phyloP scores from a whole-genome alignment of 2,113 vertebrate genomes.

The Lycocorax pyrrhopterus region DNA sequence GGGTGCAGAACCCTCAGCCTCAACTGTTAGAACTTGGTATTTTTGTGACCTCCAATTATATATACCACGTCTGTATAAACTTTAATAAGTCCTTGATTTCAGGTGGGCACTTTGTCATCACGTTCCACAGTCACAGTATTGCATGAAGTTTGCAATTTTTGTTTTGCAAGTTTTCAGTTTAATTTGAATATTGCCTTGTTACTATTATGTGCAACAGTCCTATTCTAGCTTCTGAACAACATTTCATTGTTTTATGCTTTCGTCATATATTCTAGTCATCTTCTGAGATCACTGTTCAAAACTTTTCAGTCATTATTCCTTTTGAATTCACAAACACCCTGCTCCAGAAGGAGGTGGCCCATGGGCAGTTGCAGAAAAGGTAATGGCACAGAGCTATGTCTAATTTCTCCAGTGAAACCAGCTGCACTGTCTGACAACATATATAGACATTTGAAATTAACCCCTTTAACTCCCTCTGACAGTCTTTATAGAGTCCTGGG shows the following conservation, averaged over 20 bases:
- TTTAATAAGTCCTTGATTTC: not conserved
- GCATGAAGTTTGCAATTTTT: not conserved
- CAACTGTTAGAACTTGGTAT: not conserved
- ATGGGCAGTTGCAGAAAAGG: not conserved
- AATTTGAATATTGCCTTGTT: not conserved
- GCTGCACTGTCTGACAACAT: not conserved
- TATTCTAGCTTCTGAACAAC: not conserved
- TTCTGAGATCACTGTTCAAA: not conserved
- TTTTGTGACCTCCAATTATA: not conserved
- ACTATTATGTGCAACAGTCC: not conserved
- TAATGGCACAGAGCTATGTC: not conserved
- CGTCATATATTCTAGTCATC: not conserved
- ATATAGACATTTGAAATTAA: not conserved
- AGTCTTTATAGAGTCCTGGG: not conserved
- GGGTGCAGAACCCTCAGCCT: not conserved
- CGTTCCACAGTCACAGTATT: fast-evolving
- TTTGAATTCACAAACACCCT: not conserved
- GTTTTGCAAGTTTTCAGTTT: not conserved
- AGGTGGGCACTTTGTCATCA: not conserved
- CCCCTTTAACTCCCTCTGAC: not conserved
- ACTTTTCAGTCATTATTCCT: not conserved
- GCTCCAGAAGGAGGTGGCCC: not conserved
- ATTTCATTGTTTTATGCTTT: not conserved
- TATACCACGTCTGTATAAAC: not conserved
- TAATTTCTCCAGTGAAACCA: not conserved